phyloP scores from a whole-genome alignment of 2,113 vertebrate genomes.

The Taurulus bubalis region DNA sequence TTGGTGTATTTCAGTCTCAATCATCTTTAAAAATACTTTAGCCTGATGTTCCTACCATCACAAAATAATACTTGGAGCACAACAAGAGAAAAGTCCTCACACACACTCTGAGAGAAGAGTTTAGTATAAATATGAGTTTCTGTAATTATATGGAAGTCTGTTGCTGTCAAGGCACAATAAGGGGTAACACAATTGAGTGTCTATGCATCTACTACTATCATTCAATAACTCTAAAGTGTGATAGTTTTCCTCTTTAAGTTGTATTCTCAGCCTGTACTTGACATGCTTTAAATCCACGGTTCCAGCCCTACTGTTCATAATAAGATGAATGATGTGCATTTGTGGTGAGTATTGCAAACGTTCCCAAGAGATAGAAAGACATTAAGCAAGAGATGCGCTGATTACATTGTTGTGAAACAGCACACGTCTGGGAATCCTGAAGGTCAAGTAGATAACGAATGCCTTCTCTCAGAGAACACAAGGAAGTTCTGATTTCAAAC shows the following conservation, averaged over 20 bases:
- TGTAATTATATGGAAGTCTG: not conserved
- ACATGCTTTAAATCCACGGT: not conserved
- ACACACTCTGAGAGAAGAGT: not conserved
- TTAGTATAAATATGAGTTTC: not conserved
- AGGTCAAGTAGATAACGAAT: slow-evolving; percentile 55
- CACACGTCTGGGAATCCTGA: slow-evolving; percentile 28
- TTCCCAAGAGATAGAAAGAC: slow-evolving; percentile 15
- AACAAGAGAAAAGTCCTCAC: not conserved
- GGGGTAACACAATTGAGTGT: not conserved
- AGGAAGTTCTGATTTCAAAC: slow-evolving; percentile 37
- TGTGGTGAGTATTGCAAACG: not conserved
- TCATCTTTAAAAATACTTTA: not conserved
- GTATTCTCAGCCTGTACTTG: not conserved
- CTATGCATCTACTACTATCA: no score
- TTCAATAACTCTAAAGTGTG: not conserved
- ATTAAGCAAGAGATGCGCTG: slow-evolving; percentile 29
- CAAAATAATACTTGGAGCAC: not conserved
- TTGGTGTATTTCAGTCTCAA: not conserved
- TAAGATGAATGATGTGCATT: slow-evolving; percentile 10
- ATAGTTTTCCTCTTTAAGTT: not conserved
- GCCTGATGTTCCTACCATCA: not conserved
- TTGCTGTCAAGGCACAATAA: not conserved
- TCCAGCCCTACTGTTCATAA: slow-evolving; percentile 1
- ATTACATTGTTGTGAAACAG: slow-evolving; percentile 48
- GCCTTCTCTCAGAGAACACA: slow-evolving; percentile 31